Base-by-base conservation (phyloP, 2,888 invertebrate genomes). In the Watsonalla binaria region DNA sequence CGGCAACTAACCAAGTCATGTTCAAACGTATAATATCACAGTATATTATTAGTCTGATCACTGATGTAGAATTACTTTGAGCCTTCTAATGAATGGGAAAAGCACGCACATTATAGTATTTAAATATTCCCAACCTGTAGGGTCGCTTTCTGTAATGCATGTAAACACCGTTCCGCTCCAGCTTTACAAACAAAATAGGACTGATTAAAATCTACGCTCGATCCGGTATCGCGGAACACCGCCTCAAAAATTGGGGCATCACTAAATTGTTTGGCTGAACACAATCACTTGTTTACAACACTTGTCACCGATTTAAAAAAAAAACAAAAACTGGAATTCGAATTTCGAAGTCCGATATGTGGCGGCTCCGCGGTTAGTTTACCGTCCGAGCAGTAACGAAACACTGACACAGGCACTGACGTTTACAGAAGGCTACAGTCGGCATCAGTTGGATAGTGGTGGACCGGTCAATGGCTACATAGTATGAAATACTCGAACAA, bases 121-220 rank as follows among this genome's bases (percentile, higher is more conserved):
- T 55, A 42, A 58, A 59, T 48, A 46, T 54, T 63, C 66, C 74
- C 69, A 79, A 90, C 90, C 90, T 90, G 84, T 90, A 84, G 63
- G 90, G 89, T 67, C 89, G 87, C 81, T 89, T 90, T 82, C 90
- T 86, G 88, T 90, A 90, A 90, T 90, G 89, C 90, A 90, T 90
- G 86, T 88, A 82, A 80, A 82, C 76, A 78, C 82, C 82, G 80
- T 89, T 83, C 65, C 84, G 88, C 89, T 90, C 90, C 90, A 90
- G 90, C 80, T 88, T 90, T 82, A 75, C 84, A 73, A 81, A 76
- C 66, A 72, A 82, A 67, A 75, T 66, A 66, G 62, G 72, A 71
- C 71, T 58, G 54, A 68, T 76, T 67, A 67, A 69, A 74, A 74
- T 60, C 57, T 66, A 70, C 67, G 58, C 61, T 66, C 63, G 62